Base-by-base conservation (phyloP, 2,113 vertebrate genomes). In the Leptosomus discolor region DNA sequence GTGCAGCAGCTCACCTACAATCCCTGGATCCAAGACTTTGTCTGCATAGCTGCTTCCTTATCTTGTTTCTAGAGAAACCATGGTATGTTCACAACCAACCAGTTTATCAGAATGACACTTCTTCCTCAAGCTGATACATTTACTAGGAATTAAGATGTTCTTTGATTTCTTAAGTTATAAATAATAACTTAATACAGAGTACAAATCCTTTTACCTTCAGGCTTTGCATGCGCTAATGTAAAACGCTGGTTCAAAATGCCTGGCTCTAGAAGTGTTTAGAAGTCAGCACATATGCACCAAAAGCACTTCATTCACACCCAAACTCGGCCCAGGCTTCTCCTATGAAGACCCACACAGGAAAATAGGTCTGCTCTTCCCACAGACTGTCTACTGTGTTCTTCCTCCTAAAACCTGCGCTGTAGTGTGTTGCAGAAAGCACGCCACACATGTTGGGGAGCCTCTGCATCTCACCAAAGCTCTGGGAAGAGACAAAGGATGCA, bases 391-490 rank as follows among this genome's bases (percentile, higher is more conserved):
- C 48, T 14, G 23, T 19, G 74, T 51, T 58, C 36, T 14, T 26
- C 45, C 77, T 74, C 34, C 77, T 37, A 50, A 45, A 17, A 2
- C 2, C 27, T 6, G 3, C 0, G 1, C 53, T 16, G 57, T 10
- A 51, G 30, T 0, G 9, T 19, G 8, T 2, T 41, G 74, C 75
- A 36, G 26, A 29, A 69, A 13, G 32, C 20, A 19, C 7, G 27
- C 37, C 53, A 17, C 7, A 19, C 2, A 1, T 4, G 0, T 2
- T 0, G 0, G 34, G 53, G 39, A 87, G 54, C 19, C 16, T 34
- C 57, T 18, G 65, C 84, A 39, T 4, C 21, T 30, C 2, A 2
- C 70, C 89, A 39, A 30, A 58, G 75, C 65, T 36, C 75, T 4
- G 32, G 43, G 29, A 70, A 89, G 8, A 26, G 76, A 75, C 8